Evolutionary conservation across 2,113 vertebrate species (phyloP), one percentile per base, ranked within the genome.

Genomic region (Loxodonta africana): DNA sequence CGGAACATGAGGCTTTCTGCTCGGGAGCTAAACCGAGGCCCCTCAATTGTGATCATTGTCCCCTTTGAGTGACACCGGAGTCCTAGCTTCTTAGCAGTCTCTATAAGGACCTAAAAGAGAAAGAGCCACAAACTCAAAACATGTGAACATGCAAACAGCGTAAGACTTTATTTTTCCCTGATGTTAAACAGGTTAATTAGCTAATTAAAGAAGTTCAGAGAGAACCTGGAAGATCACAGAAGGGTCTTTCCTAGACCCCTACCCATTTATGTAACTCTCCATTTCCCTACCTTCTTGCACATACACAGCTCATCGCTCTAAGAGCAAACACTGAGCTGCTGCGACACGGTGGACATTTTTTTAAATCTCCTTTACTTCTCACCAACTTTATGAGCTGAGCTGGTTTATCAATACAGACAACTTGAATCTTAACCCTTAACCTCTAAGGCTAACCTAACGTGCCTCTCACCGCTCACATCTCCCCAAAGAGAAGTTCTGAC

Each of bases 1-100:
- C 99, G 99, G 97, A 99, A 99, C 99, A 99, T 98, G 81, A 99
- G 98, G 97, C 99, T 99, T 98, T 99, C 99, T 6, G 99, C 99
- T 51, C 99, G 98, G 5, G 99, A 99, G 97, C 99, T 99, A 94
- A 99, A 99, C 65, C 99, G 99, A 5, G 99, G 99, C 28, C 99
- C 99, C 96, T 99, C 99, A 0, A 99, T 99, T 23, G 99, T 99
- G 96, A 99, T 89, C 99, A 99, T 44, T 0, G 99, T 99, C 9
- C 99, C 99, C 92, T 99, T 99, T 0, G 99, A 98, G 76, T 99
- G 99, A 97, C 99, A 99, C 93, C 99, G 99, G 44, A 99, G 98
- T 2, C 99, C 99, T 77, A 99, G 99, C 92, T 98, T 99, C 95
- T 98, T 99, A 0, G 99, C 99, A 95, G 99, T 99, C 95, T 99